Percentiles rank a stretch among this genome's conserved stretches.
These are phyloP conservation scores for Plebejus argus DNA, from an alignment of 2,888 invertebrate genomes.

Conservation along the genomic window DNA sequence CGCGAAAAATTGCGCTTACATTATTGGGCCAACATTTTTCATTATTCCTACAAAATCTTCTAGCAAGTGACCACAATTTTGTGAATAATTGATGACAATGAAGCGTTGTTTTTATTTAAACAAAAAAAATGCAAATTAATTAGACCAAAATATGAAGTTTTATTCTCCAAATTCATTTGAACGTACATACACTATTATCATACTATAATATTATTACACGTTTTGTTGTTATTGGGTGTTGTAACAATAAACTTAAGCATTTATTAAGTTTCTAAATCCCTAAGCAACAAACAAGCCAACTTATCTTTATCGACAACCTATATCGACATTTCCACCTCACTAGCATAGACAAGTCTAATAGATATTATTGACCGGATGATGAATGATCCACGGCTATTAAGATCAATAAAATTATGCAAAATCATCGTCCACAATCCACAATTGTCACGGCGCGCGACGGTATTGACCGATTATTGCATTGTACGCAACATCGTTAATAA, in stretches of 20 bases:
- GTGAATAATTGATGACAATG: too few relatives aligned
- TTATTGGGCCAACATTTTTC: background rate
- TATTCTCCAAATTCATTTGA: too few relatives aligned
- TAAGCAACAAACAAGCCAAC: background rate
- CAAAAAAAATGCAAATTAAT: too few relatives aligned
- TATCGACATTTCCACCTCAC: constrained; percentile 45
- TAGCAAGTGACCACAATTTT: too few relatives aligned
- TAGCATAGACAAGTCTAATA: constrained; percentile 61
- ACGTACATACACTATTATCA: too few relatives aligned
- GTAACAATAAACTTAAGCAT: too few relatives aligned
- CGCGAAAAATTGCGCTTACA: background rate
- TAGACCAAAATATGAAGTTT: too few relatives aligned
- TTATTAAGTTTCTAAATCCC: too few relatives aligned
- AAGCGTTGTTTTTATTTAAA: too few relatives aligned
- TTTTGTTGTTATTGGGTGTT: too few relatives aligned
- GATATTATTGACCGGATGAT: constrained; percentile 73
- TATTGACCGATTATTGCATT: constrained; percentile 41
- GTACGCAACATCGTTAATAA: constrained; percentile 32
- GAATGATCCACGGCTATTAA: constrained; percentile 75
- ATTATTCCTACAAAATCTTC: too few relatives aligned
- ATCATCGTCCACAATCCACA: constrained; percentile 69
- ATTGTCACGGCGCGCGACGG: constrained; percentile 51
- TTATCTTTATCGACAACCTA: constrained; percentile 37
- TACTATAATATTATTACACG: too few relatives aligned
- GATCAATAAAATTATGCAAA: constrained; percentile 79